These are phyloP conservation scores for Therioaphis trifolii DNA, from an alignment of 2,888 invertebrate species.

Conservation along the genomic window DNA sequence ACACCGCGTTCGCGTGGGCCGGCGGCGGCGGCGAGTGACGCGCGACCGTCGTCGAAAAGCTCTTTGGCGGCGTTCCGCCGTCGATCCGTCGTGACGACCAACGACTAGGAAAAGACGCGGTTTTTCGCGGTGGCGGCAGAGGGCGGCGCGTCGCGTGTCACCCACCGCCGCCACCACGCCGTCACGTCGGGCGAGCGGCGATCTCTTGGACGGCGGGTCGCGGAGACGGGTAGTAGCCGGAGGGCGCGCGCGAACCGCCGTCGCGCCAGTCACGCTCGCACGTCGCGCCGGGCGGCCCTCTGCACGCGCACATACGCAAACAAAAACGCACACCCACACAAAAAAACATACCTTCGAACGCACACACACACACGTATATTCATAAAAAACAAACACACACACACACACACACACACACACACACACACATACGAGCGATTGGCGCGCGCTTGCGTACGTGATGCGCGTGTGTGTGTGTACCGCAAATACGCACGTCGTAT, in stretches of 20 bases:
- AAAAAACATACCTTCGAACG: background rate
- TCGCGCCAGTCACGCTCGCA: conserved; percentile 4
- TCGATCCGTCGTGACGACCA: too few relatives aligned
- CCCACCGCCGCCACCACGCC: conserved; percentile 6
- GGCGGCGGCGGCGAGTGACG: background rate
- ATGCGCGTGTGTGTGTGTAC: background rate
- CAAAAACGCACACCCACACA: background rate
- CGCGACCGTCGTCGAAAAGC: too few relatives aligned
- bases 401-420: background rate
- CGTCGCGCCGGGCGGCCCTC: background rate
- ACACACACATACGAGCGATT: background rate
- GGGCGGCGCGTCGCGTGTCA: conserved; percentile 35
- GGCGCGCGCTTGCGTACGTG: too few relatives aligned
- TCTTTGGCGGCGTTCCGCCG: background rate
- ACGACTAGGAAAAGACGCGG: too few relatives aligned
- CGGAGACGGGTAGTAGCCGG: too few relatives aligned
- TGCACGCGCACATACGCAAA: background rate
- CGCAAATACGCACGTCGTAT: background rate
- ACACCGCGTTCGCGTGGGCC: background rate
- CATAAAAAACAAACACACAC: background rate
- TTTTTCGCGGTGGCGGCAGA: background rate
- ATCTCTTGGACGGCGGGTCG: too few relatives aligned
- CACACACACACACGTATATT: background rate
- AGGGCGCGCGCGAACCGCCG: too few relatives aligned
- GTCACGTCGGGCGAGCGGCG: too few relatives aligned